Base-by-base conservation (phyloP, 2,113 vertebrate species). In the Alexandromys fortis region DNA sequence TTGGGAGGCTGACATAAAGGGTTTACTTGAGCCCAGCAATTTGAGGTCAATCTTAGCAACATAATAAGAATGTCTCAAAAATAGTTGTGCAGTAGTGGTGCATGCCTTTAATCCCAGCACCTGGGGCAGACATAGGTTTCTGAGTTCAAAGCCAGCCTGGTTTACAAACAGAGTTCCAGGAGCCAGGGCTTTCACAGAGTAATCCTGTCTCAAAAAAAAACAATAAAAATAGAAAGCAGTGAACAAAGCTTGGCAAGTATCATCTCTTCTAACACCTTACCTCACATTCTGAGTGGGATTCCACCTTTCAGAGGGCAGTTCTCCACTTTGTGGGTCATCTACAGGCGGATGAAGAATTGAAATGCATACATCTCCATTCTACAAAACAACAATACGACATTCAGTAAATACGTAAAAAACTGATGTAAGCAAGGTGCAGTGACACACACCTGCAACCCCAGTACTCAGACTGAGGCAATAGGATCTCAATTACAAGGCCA, bases 261-360 rank as follows among this genome's bases (percentile, higher is more conserved):
- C 91, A 68, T 47, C 94, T n/a, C 76, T 75, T 49, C 68, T 35
- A 86, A 55, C 5, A 55, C n/a, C 95, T 97, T 99, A 99, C 99
- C 99, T 99, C 98, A 99, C 99, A 63, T 99, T 99, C 98, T 99
- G 99, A 68, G 99, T 99, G 96, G 99, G 99, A 98, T 99, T 99
- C 99, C 99, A 99, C 98, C 99, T 99, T 98, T 99, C 99, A 0
- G 99, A 99, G 1, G 99, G 99, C 94, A 99, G 98, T 97, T 99
- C 99, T 97, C 99, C 99, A 77, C 99, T 99, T 98, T 99, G 99
- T 94, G 99, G 99, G 97, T 99, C 99, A 97, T 99, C 99, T 96
- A 99, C 99, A 89, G 99, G 99, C 26, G 99, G 99, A 88, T 99
- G 99, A 97, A 99, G 99, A 98, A 99, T 99, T 92, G 99, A 99